These are phyloP conservation scores for Sclerurus mexicanus DNA, from an alignment of 2,113 vertebrate species.

Conservation along the genomic window DNA sequence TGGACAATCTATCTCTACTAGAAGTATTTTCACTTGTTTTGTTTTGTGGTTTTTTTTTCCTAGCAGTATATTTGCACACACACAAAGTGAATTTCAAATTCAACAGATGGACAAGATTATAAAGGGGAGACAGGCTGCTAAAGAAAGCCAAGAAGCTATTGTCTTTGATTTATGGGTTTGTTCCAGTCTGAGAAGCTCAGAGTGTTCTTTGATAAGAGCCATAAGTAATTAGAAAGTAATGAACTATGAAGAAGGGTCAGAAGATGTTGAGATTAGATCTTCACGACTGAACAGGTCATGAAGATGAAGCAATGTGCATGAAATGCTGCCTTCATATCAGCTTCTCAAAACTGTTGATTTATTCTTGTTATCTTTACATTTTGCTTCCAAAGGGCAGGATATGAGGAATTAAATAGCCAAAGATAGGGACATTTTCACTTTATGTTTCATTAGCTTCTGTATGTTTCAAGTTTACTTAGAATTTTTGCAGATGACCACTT, in stretches of 20 bases:
- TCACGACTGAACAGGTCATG: constrained; percentile 12
- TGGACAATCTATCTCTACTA: background rate
- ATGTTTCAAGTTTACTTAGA: background rate
- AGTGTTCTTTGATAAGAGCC: constrained; percentile 17
- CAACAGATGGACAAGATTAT: background rate
- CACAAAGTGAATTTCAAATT: background rate
- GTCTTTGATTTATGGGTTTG: constrained; percentile 63
- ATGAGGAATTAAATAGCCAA: background rate
- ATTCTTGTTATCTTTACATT: constrained; percentile 22
- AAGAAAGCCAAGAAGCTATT: background rate
- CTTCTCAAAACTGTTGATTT: constrained; percentile 5
- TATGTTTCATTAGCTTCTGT: background rate
- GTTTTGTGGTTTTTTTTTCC: background rate
- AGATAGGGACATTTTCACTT: background rate
- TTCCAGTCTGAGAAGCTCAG: constrained; percentile 31
- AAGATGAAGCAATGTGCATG: constrained; percentile 24
- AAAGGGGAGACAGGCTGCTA: background rate
- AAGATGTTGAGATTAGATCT: constrained; percentile 57
- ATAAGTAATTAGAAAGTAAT: constrained; percentile 63
- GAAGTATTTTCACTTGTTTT: background rate
- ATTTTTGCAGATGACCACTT: background rate
- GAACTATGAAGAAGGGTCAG: constrained; percentile 35
- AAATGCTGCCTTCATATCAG: constrained; percentile 2
- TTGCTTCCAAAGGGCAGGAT: background rate
- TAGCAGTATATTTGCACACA: background rate